Evolutionary conservation across 2,113 vertebrate genomes (phyloP), one percentile per base, ranked within the genome.

Genomic region (Chloropsis hardwickii): DNA sequence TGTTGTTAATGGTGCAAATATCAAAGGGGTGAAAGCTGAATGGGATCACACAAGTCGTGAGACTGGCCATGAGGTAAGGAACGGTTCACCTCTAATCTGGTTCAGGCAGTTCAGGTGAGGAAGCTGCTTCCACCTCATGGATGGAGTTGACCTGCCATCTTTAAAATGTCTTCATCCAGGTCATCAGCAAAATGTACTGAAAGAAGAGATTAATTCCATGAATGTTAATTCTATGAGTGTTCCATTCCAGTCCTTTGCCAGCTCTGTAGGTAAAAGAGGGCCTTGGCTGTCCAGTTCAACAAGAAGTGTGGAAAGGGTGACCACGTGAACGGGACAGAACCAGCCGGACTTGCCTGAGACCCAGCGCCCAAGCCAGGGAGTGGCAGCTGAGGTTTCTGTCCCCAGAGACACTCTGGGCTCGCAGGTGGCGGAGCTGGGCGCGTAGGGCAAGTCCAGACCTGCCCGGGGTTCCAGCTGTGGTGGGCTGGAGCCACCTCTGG

Each of bases 1-100:
- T 89, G 92, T 93, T 96, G 66, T 97, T 85, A 94, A 66, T 87
- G 66, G 37, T 86, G 31, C 79, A 84, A 61, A 78, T 96, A 97
- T 83, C 58, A 79, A 92, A 92, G 35, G 8, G 28, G 6, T 76
- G 65, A 74, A 92, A 93, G 19, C 22, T 23, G 45, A 66, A 25
- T 2, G 5, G 42, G 50, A n/a, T 77, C 29, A 53, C 45, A 45
- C 25, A 79, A 91, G 81, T 51, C 1, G 23, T 60, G 73, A 70
- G 69, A 35, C 44, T 45, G 22, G 11, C 29, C 40, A 56, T 35
- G 69, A 70, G 56, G 35, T 44, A 47, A 69, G 61, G 37, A 77
- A 9, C 47, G 65, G 67, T 56, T 77, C 65, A 84, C 23, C 23
- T 71, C 69, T 48, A 24, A 61, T 40, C n/a, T 53, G 13, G 10